Evolutionary conservation across 2,113 vertebrate species (phyloP).

Genomic region (Mus spicilegus): DNA sequence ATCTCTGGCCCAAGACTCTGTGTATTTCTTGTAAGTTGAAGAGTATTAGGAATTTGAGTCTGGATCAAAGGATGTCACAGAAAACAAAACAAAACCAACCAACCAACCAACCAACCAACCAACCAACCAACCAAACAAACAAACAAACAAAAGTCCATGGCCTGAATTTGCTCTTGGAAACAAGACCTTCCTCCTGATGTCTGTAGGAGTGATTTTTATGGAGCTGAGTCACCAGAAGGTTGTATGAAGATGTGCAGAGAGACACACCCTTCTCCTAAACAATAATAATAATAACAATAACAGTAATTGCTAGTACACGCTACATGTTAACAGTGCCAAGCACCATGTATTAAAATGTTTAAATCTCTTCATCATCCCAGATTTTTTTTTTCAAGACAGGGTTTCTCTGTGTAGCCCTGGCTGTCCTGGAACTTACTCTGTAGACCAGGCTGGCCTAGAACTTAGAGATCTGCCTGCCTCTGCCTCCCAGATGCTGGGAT

Average conservation of each 20-base stretch:
- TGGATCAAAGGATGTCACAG: not conserved
- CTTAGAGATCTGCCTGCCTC: too few species aligned
- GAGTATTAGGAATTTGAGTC: not conserved
- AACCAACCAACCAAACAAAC: too few species aligned
- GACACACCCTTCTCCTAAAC: not conserved
- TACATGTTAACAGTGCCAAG: not conserved
- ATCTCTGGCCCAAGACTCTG: not conserved
- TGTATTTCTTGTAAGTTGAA: not conserved
- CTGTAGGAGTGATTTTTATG: not conserved
- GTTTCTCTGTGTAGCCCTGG: too few species aligned
- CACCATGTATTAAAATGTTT: not conserved
- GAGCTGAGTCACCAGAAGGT: not conserved
- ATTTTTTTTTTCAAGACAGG: not conserved
- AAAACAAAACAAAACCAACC: too few species aligned
- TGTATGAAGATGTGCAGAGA: not conserved
- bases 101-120: too few species aligned
- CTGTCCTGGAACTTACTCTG: too few species aligned
- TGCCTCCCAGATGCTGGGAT: too few species aligned
- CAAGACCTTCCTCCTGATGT: not conserved
- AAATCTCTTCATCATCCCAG: not conserved
- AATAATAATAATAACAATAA: not conserved
- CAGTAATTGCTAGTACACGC: not conserved
- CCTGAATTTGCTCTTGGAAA: constrained; percentile 6
- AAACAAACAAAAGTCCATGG: too few species aligned
- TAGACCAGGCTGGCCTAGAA: too few species aligned